phyloP scores from a whole-genome alignment of 92 coral and sea anemone species.

The Bergia puertoricense region DNA sequence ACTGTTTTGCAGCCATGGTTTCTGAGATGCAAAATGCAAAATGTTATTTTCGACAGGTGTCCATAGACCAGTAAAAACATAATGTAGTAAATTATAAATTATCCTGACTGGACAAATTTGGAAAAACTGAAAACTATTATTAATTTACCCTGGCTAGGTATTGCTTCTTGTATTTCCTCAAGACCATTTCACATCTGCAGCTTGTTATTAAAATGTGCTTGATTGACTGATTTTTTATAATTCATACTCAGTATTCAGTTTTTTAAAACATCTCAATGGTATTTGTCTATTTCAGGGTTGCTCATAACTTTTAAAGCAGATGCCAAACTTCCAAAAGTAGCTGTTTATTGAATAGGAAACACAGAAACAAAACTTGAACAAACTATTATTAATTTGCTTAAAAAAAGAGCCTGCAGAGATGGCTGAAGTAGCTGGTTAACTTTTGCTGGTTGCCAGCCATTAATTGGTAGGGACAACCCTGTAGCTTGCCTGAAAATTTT shows the following conservation, averaged over 20 bases:
- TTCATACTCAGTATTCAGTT: not conserved
- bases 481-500: not conserved
- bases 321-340: too few species aligned
- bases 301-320: too few species aligned
- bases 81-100: not conserved
- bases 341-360: too few species aligned
- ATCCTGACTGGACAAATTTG: not conserved
- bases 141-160: not conserved
- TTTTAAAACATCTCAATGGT: too few species aligned
- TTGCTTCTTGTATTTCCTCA: not conserved
- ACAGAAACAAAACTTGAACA: too few species aligned
- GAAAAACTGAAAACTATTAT: not conserved
- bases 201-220: not conserved
- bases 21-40: not conserved
- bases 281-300: too few species aligned
- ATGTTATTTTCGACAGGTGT: not conserved
- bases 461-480: too few species aligned
- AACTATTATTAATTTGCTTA: too few species aligned
- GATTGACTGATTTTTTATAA: not conserved
- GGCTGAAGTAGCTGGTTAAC: too few species aligned
- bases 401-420: too few species aligned
- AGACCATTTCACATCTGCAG: not conserved
- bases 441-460: too few species aligned
- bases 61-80: not conserved
- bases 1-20: not conserved